phyloP scores from a whole-genome alignment of 2,797 vertebrate genomes.

The Smutsia temminckii region DNA sequence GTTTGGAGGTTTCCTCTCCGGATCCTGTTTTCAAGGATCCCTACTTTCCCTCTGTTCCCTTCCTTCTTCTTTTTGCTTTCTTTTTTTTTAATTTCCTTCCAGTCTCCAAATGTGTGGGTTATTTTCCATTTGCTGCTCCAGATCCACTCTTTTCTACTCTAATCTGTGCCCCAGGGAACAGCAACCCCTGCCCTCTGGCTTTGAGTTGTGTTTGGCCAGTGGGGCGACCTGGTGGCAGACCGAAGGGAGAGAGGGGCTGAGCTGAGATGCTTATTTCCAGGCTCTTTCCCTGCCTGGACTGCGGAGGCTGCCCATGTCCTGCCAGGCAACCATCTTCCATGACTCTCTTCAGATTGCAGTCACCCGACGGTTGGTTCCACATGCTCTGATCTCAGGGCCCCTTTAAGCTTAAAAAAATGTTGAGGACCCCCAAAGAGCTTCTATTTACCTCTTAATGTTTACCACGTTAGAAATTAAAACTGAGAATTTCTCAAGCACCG shows the following conservation, averaged over 20 bases:
- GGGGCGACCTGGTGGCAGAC: neutral
- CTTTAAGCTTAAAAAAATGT: neutral
- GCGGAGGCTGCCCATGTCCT: neutral
- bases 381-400: neutral
- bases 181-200: neutral
- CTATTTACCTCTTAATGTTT: neutral
- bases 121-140: neutral
- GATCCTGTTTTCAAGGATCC: neutral
- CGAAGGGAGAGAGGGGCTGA: neutral
- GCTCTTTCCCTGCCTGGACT: neutral
- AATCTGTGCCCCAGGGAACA: neutral
- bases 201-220: neutral
- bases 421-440: neutral
- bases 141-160: neutral
- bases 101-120: neutral
- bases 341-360: neutral
- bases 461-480: neutral
- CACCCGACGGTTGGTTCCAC: neutral
- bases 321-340: neutral
- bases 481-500: neutral
- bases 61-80: neutral
- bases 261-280: neutral
- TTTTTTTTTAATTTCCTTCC: neutral
- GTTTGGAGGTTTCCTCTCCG: neutral
- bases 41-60: neutral